These are phyloP conservation scores for Passerina amoena DNA, from an alignment of 2,113 vertebrate species.

Conservation along the genomic window DNA sequence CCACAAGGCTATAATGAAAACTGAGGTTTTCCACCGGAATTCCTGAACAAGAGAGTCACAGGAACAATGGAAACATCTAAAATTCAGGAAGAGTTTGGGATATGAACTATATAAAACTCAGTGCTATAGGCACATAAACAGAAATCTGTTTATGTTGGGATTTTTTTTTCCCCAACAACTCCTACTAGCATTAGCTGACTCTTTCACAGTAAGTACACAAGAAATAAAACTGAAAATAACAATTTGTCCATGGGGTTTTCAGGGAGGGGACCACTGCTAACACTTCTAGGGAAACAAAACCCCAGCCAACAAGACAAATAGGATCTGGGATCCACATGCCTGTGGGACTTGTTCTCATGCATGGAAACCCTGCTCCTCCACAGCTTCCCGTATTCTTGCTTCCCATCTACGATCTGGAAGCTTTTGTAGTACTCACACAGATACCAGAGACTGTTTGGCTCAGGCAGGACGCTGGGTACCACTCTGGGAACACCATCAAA, in stretches of 20 bases:
- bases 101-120: background rate
- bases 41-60: background rate
- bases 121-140: background rate
- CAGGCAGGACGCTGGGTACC: background rate
- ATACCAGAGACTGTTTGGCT: fast-evolving
- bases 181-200: background rate
- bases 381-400: background rate
- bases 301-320: background rate
- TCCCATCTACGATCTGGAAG: background rate
- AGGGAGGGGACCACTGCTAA: background rate
- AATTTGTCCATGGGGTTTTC: background rate
- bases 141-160: background rate
- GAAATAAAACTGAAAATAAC: background rate
- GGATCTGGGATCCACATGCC: background rate
- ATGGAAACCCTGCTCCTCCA: background rate
- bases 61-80: background rate
- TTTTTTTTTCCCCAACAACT: background rate
- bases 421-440: background rate
- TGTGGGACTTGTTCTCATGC: fast-evolving
- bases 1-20: background rate
- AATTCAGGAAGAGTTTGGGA: background rate
- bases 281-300: background rate
- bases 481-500: background rate
- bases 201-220: background rate
- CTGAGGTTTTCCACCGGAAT: background rate